Evolutionary conservation across 2,888 invertebrate genomes (phyloP).

Genomic region (Congeria kusceri): DNA sequence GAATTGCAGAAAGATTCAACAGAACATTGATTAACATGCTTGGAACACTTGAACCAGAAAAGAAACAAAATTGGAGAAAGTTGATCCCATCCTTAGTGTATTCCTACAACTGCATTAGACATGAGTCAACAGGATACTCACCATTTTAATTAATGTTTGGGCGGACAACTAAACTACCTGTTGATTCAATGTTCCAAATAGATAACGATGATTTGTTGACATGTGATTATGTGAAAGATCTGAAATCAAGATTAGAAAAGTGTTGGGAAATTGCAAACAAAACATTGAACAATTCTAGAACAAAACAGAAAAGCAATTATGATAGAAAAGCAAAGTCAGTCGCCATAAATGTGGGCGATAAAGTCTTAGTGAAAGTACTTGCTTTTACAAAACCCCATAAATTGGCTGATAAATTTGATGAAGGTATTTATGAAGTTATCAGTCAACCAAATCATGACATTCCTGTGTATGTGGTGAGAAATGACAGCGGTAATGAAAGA

Average conservation of each 20-base stretch:
- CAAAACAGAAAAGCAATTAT: constrained; percentile 6
- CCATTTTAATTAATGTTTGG: constrained; percentile 14
- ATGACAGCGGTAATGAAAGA: background rate
- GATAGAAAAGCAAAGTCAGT: constrained; percentile 10
- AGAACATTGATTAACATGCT: constrained; percentile 5
- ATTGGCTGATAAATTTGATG: constrained; percentile 11
- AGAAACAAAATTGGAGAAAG: constrained; percentile 3
- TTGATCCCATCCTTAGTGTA: background rate
- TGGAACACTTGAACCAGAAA: background rate
- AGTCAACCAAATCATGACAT: constrained; percentile 9
- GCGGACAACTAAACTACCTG: background rate
- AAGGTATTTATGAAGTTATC: constrained; percentile 1
- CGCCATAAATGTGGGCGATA: constrained; percentile 5
- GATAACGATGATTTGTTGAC: background rate
- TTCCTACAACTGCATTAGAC: constrained; percentile 8
- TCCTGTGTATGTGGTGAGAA: constrained; percentile 10
- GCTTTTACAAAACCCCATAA: constrained; percentile 21
- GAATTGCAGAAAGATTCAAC: constrained; percentile 12
- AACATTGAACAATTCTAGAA: constrained; percentile 9
- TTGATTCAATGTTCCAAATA: constrained; percentile 17
- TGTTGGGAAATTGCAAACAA: constrained; percentile 1
- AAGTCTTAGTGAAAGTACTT: constrained; percentile 18
- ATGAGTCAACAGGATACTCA: constrained; percentile 15
- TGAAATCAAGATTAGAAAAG: constrained; percentile 6
- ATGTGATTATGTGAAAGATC: constrained; percentile 15